Evolutionary conservation across 2,797 vertebrate species (phyloP).

Genomic region (Menidia menidia): DNA sequence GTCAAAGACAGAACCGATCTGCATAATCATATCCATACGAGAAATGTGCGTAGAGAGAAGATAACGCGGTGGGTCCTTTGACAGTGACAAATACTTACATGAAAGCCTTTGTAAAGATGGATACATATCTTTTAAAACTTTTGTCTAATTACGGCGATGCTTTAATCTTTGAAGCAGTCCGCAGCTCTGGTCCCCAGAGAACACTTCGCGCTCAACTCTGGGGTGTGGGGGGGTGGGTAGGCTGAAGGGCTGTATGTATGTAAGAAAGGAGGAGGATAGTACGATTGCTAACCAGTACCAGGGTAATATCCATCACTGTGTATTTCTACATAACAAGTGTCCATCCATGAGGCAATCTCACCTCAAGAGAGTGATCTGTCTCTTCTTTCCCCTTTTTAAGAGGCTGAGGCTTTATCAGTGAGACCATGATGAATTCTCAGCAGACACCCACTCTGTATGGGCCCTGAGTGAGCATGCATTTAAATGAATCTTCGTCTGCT

Average conservation of each 20-base stretch:
- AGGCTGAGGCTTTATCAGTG: slow-evolving; percentile 75
- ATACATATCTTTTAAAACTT: slow-evolving; percentile 35
- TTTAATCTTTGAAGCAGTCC: slow-evolving; percentile 52
- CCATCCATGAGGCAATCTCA: slow-evolving; percentile 80
- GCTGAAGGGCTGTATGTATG: slow-evolving; percentile 27
- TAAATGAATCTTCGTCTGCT: slow-evolving; percentile 76
- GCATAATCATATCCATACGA: neutral
- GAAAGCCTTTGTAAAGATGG: slow-evolving; percentile 18
- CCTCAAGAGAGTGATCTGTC: slow-evolving; percentile 79
- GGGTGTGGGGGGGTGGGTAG: slow-evolving; percentile 21
- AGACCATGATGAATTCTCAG: slow-evolving; percentile 80
- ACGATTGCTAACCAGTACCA: slow-evolving; percentile 59
- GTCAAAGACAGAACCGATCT: no score
- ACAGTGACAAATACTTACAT: neutral
- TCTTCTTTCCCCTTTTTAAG: slow-evolving; percentile 70
- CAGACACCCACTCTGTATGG: slow-evolving; percentile 73
- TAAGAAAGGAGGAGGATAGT: slow-evolving; percentile 56
- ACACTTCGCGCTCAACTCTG: slow-evolving; percentile 49
- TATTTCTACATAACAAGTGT: slow-evolving; percentile 82
- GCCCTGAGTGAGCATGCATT: slow-evolving; percentile 81
- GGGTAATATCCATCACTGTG: slow-evolving; percentile 74
- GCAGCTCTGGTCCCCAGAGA: slow-evolving; percentile 28
- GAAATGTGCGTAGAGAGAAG: neutral
- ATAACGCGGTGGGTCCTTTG: neutral
- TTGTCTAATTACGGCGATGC: slow-evolving; percentile 49